Base-by-base conservation (phyloP, 2,113 vertebrate species). In the Amphilophus citrinellus region DNA sequence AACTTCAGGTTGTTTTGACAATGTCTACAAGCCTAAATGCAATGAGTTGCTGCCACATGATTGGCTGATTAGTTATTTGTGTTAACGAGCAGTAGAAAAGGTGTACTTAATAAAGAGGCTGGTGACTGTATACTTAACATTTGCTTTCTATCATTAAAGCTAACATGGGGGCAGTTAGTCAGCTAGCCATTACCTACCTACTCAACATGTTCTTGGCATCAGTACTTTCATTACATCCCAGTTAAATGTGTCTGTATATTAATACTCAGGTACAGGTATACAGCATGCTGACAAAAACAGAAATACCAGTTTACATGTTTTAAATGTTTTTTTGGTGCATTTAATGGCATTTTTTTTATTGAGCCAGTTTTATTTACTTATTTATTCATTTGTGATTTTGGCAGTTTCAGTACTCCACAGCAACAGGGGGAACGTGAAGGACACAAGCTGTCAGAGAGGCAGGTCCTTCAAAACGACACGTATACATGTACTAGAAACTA, bases 381-480 rank as follows among this genome's bases (percentile, higher is more conserved):
- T 73, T 53, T 73, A 73, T 32, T 1, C 6, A 56, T 53, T 73
- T n/a, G 18, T 73, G 32, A 53, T 73, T 20, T 56, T 73, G 47
- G 47, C 47, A 73, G 68, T 73, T 73, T 73, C 20, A 18, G 10
- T 10, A 47, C 47, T 35, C 27, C 47, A n/a, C 3, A 56, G 10
- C 0, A 53, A 20, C 24, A 63, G 13, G 66, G 30, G 82, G 10
- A 47, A 39, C 7, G 37, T 58, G 76, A 87, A 83, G 84, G 84
- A 79, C 71, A 35, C 2, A 76, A 76, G 63, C 78, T 71, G 63
- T 84, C 53, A 84, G 63, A 83, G 56, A 81, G 75, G 32, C 10
- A 50, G 30, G 61, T 85, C 82, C 66, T 86, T 79, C 65, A 66
- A 22, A 57, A 62, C 2, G 15, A 84, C 79, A 91, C 61, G 77